Evolutionary conservation across 2,888 invertebrate genomes (phyloP).

Genomic region (Thymelicus acteon): DNA sequence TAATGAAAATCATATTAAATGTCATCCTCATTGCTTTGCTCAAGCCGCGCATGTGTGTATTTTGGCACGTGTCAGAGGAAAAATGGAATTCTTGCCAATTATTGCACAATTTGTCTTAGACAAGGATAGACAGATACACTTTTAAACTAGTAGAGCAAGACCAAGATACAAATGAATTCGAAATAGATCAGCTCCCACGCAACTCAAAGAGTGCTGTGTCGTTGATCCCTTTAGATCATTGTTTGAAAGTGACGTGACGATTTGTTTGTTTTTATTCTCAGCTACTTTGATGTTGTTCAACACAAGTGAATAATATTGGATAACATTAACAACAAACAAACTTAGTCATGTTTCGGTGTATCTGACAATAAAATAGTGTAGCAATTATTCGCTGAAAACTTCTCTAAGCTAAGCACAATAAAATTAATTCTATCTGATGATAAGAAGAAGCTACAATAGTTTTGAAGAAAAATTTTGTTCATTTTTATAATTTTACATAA

Average conservation of each 20-base stretch:
- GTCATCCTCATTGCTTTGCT: constrained; percentile 31
- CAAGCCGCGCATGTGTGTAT: constrained; percentile 72
- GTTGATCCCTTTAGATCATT: constrained; percentile 74
- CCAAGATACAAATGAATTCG: constrained; percentile 62
- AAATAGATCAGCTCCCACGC: constrained; percentile 82
- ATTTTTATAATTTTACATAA: too few species aligned
- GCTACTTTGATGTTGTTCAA: constrained; percentile 30
- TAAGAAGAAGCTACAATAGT: too few species aligned
- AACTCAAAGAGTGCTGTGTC: constrained; percentile 64
- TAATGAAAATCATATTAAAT: constrained; percentile 15
- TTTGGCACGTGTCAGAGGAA: constrained; percentile 68
- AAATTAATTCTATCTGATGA: too few species aligned
- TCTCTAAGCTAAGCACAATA: too few species aligned
- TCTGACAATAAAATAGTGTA: too few species aligned
- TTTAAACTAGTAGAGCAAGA: constrained; percentile 51
- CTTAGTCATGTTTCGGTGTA: neutral
- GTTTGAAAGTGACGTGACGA: constrained; percentile 57
- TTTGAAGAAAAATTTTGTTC: too few species aligned
- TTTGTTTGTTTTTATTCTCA: constrained; percentile 58
- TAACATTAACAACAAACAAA: constrained; percentile 13
- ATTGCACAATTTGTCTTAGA: constrained; percentile 67
- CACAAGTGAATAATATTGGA: neutral
- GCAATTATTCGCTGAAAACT: too few species aligned
- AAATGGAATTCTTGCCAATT: constrained; percentile 74
- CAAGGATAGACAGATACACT: constrained; percentile 52